Evolutionary conservation across 2,888 invertebrate genomes (phyloP).

Genomic region (Caradrina kadenii): DNA sequence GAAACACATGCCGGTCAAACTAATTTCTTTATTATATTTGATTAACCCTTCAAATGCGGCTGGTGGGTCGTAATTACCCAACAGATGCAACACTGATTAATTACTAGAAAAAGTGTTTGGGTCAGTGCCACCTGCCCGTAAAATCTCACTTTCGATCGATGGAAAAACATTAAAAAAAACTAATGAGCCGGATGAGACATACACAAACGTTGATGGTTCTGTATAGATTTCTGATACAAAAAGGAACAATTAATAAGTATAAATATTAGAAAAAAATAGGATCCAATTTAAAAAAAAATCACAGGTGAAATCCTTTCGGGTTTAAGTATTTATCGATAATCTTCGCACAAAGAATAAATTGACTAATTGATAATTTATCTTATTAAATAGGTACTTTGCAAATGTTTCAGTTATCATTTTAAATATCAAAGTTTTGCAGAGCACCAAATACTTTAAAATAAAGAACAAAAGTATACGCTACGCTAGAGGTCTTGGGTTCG

Average conservation of each 20-base stretch:
- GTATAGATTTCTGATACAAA: slow-evolving; percentile 14
- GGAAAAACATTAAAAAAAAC: slow-evolving; percentile 65
- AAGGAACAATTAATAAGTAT: background rate
- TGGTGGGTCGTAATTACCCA: slow-evolving; percentile 81
- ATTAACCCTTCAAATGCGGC: slow-evolving; percentile 86
- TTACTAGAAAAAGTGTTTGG: slow-evolving; percentile 84
- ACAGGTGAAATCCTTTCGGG: no score
- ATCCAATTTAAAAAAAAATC: no score
- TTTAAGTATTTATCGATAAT: no score
- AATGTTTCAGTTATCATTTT: no score
- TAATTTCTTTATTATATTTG: slow-evolving; percentile 90
- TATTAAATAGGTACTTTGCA: no score
- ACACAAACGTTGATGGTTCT: slow-evolving; percentile 37
- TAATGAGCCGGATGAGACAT: slow-evolving; percentile 39
- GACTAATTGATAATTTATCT: no score
- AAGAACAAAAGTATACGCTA: slow-evolving; percentile 1
- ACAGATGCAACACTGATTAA: slow-evolving; percentile 89
- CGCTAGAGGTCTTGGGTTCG: no score
- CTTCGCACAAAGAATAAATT: no score
- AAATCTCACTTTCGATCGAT: slow-evolving; percentile 85
- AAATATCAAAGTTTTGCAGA: background rate
- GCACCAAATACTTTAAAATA: no score
- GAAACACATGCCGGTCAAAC: slow-evolving; percentile 83
- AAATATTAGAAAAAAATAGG: no score
- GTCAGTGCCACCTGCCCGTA: slow-evolving; percentile 81